Evolutionary conservation across 2,888 invertebrate species (phyloP), one percentile per base, ranked within the genome.

Genomic region (Pyrrhosoma nymphula): DNA sequence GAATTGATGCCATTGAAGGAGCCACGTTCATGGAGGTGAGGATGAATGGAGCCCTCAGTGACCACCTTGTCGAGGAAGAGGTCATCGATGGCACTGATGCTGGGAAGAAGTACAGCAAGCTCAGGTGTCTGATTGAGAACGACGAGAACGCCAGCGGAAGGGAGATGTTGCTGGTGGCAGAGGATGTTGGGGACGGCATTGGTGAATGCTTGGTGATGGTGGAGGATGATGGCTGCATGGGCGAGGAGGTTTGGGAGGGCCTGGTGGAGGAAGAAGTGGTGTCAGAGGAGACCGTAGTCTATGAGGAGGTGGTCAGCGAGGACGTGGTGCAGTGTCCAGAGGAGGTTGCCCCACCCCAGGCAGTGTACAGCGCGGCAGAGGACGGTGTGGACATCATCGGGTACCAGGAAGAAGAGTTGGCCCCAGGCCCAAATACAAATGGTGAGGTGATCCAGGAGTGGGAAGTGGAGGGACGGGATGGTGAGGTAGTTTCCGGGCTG

Each of bases 21-120:
- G 47, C 93, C n/a, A 93, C 69, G 26, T 93, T 93, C 69, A 47
- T 93, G 93, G 93, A 93, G 93, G 93, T 93, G 93, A 93, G 93
- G 47, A 69, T 93, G 93, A 93, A 93, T 93, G 93, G 93, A 63
- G 69, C 93, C n/a, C 93, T 93, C 16, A 47, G 47, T 47, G 93
- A 93, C 47, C 93, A 93, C 35, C 93, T 93, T 39, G 89, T 89
- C 26, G 89, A 89, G 89, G 93, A 93, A 69, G 93, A 93, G 69
- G 75, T 69, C 69, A 63, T 93, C n/a, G 69, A 63, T 16, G 69
- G 93, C 8, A 69, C 16, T n/a, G 69, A 93, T 69, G 39, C 69
- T 26, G 63, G 47, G 35, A 93, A 93, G 75, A 93, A 93, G 35
- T 93, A 75, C 35, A 47, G 93, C 69, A 93, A 93, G n/a, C 93